phyloP scores from a whole-genome alignment of 2,113 vertebrate species.

The Meleagris gallopavo region DNA sequence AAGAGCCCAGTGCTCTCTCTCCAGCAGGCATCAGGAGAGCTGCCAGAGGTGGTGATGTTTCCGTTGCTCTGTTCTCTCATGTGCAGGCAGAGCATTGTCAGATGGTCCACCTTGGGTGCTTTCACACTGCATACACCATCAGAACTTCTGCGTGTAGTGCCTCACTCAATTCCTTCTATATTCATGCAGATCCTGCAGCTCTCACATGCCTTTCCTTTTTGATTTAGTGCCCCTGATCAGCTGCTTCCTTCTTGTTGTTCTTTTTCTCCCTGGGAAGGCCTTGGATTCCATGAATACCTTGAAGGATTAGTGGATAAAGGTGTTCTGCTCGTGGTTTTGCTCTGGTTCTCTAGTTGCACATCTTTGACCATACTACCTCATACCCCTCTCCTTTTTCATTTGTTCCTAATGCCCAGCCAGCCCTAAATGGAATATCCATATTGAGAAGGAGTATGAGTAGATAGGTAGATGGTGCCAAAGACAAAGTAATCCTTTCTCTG shows the following conservation, averaged over 20 bases:
- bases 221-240: not conserved
- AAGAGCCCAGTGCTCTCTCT: not conserved
- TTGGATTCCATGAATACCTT: not conserved
- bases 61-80: not conserved
- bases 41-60: accelerated
- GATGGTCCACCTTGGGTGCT: not conserved
- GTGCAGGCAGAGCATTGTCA: not conserved
- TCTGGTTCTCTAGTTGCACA: not conserved
- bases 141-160: not conserved
- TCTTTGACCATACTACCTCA: not conserved
- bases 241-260: not conserved
- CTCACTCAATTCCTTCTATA: not conserved
- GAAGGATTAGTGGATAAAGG: not conserved
- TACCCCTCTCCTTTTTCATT: not conserved
- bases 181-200: not conserved
- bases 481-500: not conserved
- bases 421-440: not conserved
- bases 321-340: not conserved
- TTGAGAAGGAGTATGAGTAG: not conserved
- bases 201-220: not conserved
- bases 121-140: not conserved
- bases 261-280: not conserved
- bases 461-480: not conserved
- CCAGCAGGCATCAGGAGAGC: not conserved
- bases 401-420: not conserved